Base-by-base conservation (phyloP, 2,113 vertebrate species). In the Chroicocephalus ridibundus region DNA sequence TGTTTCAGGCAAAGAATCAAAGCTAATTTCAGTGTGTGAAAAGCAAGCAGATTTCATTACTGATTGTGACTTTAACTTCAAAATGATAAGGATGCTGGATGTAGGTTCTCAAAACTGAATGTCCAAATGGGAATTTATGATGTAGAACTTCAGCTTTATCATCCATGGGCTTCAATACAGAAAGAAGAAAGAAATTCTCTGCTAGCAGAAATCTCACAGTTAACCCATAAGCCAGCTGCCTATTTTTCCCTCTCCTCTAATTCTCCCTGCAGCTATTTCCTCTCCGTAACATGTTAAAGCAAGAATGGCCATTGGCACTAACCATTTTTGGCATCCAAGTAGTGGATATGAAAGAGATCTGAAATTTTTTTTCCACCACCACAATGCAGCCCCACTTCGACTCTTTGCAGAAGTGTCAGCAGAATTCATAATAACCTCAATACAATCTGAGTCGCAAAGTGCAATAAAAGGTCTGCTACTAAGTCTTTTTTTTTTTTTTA, bases 31-130 rank as follows among this genome's bases (percentile, higher is more conserved):
- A 97, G 97, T 72, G 91, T 97, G 95, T 98, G 97, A 98, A 98
- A 98, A 98, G 97, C 97, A 95, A 97, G 97, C 92, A 98, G 98
- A 98, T 98, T 97, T 97, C 97, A 98, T 98, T 98, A 98, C 96
- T 97, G 98, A 98, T 98, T 98, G 96, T 97, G 97, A 97, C 96
- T 98, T 96, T 91, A 94, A 97, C 97, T 97, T 97, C 97, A 97
- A 97, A 97, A 96, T 84, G 98, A 98, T 98, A 98, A 98, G 97
- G 93, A 95, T 92, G 87, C 81, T 93, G 96, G 96, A 97, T 97
- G 97, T 85, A 97, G 96, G 94, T 97, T 97, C 97, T 98, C 97
- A 97, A 98, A 98, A 98, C 97, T 92, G 93, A 96, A 93, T 90
- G 96, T 98, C 97, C 97, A 98, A 98, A 97, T 88, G 96, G 96